phyloP scores from a whole-genome alignment of 2,113 vertebrate genomes.

The Dicaeum eximium region DNA sequence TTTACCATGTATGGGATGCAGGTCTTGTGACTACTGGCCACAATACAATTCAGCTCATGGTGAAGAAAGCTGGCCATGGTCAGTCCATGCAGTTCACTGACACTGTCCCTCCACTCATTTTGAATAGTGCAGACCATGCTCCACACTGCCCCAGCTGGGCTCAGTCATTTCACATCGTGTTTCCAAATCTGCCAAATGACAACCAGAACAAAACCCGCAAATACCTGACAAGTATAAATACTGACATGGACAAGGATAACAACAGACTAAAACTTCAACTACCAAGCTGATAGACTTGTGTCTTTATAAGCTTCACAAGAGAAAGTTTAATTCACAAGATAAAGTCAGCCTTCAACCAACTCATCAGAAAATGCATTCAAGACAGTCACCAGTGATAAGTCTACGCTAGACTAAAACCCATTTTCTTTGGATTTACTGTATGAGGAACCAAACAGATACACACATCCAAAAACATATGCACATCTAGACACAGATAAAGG shows the following conservation, averaged over 20 bases:
- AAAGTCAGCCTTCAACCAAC: background rate
- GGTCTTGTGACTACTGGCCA: background rate
- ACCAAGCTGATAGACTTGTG: background rate
- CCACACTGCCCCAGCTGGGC: no score
- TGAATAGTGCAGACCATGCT: background rate
- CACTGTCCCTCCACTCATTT: no score
- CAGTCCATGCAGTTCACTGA: background rate
- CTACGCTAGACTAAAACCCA: background rate
- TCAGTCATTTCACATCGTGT: fast-evolving
- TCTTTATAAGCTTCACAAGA: background rate
- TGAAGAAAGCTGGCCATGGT: fast-evolving
- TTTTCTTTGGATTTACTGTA: background rate
- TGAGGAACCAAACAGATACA: background rate
- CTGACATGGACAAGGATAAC: background rate
- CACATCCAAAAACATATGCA: background rate
- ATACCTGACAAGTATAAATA: background rate
- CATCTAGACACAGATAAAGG: background rate
- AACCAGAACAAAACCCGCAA: background rate
- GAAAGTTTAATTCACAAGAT: background rate
- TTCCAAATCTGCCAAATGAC: background rate
- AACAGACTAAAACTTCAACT: background rate
- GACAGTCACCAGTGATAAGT: background rate
- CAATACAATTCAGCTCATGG: fast-evolving
- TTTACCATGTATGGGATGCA: fast-evolving
- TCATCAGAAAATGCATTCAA: background rate